phyloP scores from a whole-genome alignment of 2,888 invertebrate species.

The Cephalotes varians region DNA sequence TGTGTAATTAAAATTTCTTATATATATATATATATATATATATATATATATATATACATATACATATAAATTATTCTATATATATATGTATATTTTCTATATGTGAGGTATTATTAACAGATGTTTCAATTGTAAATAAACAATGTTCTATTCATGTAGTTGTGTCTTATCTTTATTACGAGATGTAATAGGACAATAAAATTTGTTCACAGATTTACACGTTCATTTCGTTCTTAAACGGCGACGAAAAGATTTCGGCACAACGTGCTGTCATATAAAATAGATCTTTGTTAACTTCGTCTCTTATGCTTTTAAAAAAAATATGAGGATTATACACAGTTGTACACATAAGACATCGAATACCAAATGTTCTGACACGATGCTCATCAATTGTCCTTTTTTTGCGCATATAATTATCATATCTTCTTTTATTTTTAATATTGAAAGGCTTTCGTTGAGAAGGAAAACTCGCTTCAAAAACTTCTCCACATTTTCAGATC shows the following conservation, averaged over 20 bases:
- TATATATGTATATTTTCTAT: constrained; percentile 46
- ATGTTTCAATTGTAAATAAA: constrained; percentile 54
- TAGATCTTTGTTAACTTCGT: constrained; percentile 40
- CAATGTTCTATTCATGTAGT: constrained; percentile 43
- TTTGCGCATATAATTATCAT: constrained; percentile 2
- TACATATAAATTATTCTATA: constrained; percentile 26
- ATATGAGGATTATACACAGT: constrained; percentile 52
- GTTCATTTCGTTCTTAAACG: constrained; percentile 34
- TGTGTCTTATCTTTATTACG: constrained; percentile 43
- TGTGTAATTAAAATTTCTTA: constrained; percentile 25
- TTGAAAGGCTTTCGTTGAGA: constrained; percentile 53
- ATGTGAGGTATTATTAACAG: constrained; percentile 50
- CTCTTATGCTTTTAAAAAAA: constrained; percentile 47
- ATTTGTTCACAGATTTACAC: constrained; percentile 43
- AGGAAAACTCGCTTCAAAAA: constrained; percentile 62
- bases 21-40: constrained; percentile 35
- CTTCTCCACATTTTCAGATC: constrained; percentile 76
- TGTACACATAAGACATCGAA: constrained; percentile 65
- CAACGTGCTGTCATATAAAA: constrained; percentile 42
- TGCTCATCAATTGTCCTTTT: constrained; percentile 42
- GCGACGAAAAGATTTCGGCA: constrained; percentile 31
- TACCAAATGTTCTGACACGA: constrained; percentile 71
- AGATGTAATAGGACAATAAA: constrained; percentile 54
- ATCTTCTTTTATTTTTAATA: constrained; percentile 16
- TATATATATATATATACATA: not conserved